Evolutionary conservation across 1,140 invertebrate genomes (phyloP), one percentile per base, ranked within the genome.

Genomic region (Monomorium pharaonis): DNA sequence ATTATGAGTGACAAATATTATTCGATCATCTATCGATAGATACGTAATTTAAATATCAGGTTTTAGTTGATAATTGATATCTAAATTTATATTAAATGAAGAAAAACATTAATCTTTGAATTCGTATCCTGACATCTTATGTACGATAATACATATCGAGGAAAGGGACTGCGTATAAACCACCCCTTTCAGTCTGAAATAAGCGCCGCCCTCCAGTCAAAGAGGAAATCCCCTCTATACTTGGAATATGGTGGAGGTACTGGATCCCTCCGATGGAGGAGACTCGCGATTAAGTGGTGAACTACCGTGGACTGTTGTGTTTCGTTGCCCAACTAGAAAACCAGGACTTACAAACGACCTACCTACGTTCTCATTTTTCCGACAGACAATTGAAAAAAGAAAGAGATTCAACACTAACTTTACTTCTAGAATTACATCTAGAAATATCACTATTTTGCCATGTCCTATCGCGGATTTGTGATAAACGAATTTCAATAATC

Each of bases 151-250:
- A 77, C 37, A 30, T 67, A 58, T 83, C 63, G 67, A 80, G 42
- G 81, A 72, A 86, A 72, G 86, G 86, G 86, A 60, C 72, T 88
- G 86, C 69, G n/a, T 56, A 24, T 51, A 47, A n/a, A 56, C 86
- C 69, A 85, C 58, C 86, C 87, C 69, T 77, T 56, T 60, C 9
- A 84, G 60, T 49, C 65, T 33, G 42, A 37, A 74, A 67, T 86
- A 89, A 88, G 88, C 88, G 24, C 88, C 88, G 88, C 88, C 88
- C 88, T 89, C 87, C 18, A 7, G 18, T 74, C 21, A 30, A 67
- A 74, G 42, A 44, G 77, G 27, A 58, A 86, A 89, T 72, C 88
- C 88, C 88, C 88, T 87, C 88, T 84, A 86, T 60, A 27, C 16
- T 37, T 27, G 37, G 42, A 81, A 86, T 47, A 84, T 78, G 84